Evolutionary conservation across 1,140 invertebrate genomes (phyloP).

Genomic region (Heliothis virescens): DNA sequence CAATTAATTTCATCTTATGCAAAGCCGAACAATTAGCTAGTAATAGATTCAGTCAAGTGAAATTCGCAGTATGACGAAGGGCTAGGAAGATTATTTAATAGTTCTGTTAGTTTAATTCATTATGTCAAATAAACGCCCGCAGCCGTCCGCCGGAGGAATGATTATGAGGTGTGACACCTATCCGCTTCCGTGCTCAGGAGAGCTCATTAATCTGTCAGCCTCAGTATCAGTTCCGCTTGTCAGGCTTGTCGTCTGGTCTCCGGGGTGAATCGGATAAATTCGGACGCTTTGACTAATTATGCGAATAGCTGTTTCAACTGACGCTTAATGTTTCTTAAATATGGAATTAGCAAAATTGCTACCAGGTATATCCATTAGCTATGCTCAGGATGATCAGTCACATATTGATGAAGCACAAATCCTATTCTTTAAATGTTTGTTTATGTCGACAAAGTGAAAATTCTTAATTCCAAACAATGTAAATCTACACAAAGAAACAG

Average conservation of each 20-base stretch:
- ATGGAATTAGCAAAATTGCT: too few species aligned
- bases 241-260: conserved; percentile 15
- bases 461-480: too few species aligned
- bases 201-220: conserved; percentile 28
- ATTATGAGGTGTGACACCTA: conserved; percentile 20
- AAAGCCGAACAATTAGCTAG: background rate
- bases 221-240: conserved; percentile 30
- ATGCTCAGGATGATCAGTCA: too few species aligned
- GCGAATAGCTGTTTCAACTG: conserved; percentile 6
- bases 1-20: conserved; percentile 3
- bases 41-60: background rate
- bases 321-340: background rate
- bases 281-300: conserved; percentile 27
- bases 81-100: conserved; percentile 15
- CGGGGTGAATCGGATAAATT: background rate
- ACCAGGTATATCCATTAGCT: too few species aligned
- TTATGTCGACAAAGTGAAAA: too few species aligned
- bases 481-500: too few species aligned
- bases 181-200: conserved; percentile 4
- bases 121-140: conserved; percentile 11
- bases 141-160: background rate
- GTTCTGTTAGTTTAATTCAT: conserved; percentile 28
- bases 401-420: too few species aligned
- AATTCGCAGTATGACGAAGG: conserved; percentile 4
- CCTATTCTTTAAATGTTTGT: too few species aligned